phyloP scores from a whole-genome alignment of 2,888 invertebrate genomes.

The Dynastes maya region DNA sequence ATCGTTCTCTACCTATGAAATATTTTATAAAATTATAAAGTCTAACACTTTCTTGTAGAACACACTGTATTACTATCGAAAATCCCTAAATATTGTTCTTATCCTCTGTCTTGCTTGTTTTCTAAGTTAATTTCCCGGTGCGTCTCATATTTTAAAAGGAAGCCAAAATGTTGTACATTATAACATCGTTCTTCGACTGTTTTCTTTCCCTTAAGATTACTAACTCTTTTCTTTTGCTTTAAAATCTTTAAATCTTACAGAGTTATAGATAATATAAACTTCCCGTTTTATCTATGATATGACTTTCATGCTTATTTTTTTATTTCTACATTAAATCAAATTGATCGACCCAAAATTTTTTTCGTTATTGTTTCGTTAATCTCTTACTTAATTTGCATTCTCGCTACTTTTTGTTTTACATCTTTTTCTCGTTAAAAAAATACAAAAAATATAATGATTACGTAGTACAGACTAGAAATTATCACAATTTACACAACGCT shows the following conservation, averaged over 20 bases:
- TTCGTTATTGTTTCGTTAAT: background rate
- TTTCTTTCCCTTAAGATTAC: background rate
- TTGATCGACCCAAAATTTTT: background rate
- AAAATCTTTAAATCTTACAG: background rate
- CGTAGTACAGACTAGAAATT: slow-evolving; percentile 49
- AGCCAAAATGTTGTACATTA: slow-evolving; percentile 33
- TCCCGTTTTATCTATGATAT: background rate
- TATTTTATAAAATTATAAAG: no score
- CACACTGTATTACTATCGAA: background rate
- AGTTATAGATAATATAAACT: background rate
- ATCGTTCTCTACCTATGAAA: no score
- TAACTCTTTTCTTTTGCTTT: no score
- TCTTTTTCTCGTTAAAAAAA: slow-evolving; percentile 21
- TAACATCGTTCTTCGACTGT: background rate
- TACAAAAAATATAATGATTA: slow-evolving; percentile 38
- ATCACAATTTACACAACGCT: slow-evolving; percentile 51
- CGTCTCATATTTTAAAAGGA: slow-evolving; percentile 16
- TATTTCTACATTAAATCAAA: background rate
- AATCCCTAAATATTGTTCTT: no score
- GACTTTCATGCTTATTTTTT: background rate
- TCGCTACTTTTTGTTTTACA: background rate
- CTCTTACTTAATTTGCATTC: background rate
- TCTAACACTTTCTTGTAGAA: background rate
- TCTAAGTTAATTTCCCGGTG: slow-evolving; percentile 7
- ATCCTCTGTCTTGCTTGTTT: background rate